These are phyloP conservation scores for Dasyurus viverrinus DNA, from an alignment of 2,113 vertebrate genomes.

Conservation along the genomic window DNA sequence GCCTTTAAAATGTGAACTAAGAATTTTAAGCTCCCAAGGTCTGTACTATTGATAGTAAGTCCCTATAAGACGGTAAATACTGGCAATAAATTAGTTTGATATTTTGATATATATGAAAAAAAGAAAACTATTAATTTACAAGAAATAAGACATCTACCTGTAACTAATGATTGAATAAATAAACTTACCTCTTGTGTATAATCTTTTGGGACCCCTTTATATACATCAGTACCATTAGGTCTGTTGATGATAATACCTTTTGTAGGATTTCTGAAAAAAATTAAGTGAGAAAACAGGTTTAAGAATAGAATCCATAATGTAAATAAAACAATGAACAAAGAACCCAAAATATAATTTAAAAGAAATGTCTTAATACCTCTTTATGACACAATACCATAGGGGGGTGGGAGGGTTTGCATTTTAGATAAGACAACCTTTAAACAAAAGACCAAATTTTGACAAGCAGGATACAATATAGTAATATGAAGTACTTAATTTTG, in stretches of 20 bases:
- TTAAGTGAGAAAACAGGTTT: neutral
- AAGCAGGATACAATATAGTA: neutral
- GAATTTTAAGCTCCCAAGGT: slow-evolving; percentile 5
- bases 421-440: neutral
- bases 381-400: neutral
- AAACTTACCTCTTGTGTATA: slow-evolving; percentile 89
- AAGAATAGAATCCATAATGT: neutral
- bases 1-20: neutral
- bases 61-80: neutral
- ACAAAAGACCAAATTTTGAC: neutral
- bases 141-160: fast-evolving
- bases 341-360: neutral
- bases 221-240: slow-evolving; percentile 95
- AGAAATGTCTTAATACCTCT: slow-evolving; percentile 2
- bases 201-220: slow-evolving; percentile 93
- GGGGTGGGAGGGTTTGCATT: neutral
- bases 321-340: slow-evolving; percentile 33
- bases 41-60: neutral
- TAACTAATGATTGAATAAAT: fast-evolving
- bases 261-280: slow-evolving; percentile 92
- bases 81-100: neutral
- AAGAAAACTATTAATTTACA: fast-evolving
- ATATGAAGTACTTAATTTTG: neutral
- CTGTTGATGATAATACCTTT: slow-evolving; percentile 94
- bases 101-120: neutral